phyloP scores from a whole-genome alignment of 2,888 invertebrate species.

The Eulithis prunata region DNA sequence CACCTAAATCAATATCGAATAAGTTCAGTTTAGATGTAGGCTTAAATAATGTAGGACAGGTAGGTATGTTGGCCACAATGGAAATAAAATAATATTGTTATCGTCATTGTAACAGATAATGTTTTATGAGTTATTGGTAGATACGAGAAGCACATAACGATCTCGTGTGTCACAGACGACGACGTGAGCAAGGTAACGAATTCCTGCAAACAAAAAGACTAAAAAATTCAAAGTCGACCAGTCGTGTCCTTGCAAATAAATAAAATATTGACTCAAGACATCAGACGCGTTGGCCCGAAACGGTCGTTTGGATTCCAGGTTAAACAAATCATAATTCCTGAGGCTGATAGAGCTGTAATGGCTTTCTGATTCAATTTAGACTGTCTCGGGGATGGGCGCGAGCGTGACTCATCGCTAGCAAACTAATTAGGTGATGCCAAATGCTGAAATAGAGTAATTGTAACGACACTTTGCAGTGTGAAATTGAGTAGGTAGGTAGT shows the following conservation, averaged over 20 bases:
- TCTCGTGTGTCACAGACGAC: no score
- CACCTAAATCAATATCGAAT: not conserved
- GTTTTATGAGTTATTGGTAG: no score
- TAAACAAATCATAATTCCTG: conserved; percentile 37
- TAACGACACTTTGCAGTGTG: conserved; percentile 13
- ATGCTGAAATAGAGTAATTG: conserved; percentile 52
- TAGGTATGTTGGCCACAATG: not conserved
- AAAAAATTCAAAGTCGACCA: conserved; percentile 3
- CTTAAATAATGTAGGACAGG: no score
- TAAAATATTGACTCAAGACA: conserved; percentile 15
- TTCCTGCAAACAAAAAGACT: not conserved
- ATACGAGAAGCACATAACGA: no score
- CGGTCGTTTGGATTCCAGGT: conserved; percentile 27
- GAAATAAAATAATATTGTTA: not conserved
- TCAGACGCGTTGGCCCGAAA: conserved; percentile 3
- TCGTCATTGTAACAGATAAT: no score
- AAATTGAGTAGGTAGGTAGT: conserved; percentile 11
- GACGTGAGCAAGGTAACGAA: no score
- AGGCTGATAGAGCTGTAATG: conserved; percentile 46
- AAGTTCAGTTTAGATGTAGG: not conserved
- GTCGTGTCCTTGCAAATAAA: conserved; percentile 17
- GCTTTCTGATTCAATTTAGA: conserved; percentile 54
- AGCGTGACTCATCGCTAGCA: conserved; percentile 57
- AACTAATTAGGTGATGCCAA: conserved; percentile 57
- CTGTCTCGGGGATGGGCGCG: conserved; percentile 53